A percentile compares a stretch with the other conserved stretches of the same genome.
These are phyloP conservation scores for Helleia helle DNA, from an alignment of 2,888 invertebrate genomes.

Conservation along the genomic window DNA sequence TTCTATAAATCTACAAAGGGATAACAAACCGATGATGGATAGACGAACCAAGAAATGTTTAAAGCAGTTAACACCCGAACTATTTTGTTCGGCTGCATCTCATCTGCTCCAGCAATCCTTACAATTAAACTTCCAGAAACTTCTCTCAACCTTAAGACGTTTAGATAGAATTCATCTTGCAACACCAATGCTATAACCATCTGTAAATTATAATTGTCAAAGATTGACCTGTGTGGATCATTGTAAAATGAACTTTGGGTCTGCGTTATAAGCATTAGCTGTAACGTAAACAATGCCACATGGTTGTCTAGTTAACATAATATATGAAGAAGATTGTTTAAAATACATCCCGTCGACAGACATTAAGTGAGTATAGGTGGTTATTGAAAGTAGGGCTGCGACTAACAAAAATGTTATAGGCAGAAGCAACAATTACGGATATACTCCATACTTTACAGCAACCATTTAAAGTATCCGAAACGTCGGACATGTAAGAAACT, in stretches of 20 bases:
- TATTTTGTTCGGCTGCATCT: conserved; percentile 48
- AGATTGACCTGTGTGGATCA: conserved; percentile 17
- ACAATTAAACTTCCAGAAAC: conserved; percentile 16
- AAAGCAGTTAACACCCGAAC: conserved; percentile 40
- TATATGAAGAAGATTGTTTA: conserved; percentile 55
- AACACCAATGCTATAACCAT: conserved; percentile 20
- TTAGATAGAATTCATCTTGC: conserved; percentile 26
- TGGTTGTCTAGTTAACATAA: conserved; percentile 56
- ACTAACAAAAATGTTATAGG: neutral
- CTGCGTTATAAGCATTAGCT: conserved; percentile 20
- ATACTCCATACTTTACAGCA: too few relatives aligned
- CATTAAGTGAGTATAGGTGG: conserved; percentile 36
- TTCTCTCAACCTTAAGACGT: conserved; percentile 22
- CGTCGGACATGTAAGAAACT: too few relatives aligned
- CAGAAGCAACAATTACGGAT: too few relatives aligned
- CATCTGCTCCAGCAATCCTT: conserved; percentile 53
- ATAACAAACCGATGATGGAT: conserved; percentile 33
- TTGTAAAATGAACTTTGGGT: conserved; percentile 30
- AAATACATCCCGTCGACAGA: conserved; percentile 49
- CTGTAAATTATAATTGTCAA: conserved; percentile 26
- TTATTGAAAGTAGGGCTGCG: conserved; percentile 12
- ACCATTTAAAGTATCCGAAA: too few relatives aligned
- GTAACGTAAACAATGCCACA: conserved; percentile 33
- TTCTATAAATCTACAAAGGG: conserved; percentile 22
- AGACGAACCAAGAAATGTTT: conserved; percentile 33